Evolutionary conservation across 2,888 invertebrate genomes (phyloP).

Genomic region (Drosophila algonquin): DNA sequence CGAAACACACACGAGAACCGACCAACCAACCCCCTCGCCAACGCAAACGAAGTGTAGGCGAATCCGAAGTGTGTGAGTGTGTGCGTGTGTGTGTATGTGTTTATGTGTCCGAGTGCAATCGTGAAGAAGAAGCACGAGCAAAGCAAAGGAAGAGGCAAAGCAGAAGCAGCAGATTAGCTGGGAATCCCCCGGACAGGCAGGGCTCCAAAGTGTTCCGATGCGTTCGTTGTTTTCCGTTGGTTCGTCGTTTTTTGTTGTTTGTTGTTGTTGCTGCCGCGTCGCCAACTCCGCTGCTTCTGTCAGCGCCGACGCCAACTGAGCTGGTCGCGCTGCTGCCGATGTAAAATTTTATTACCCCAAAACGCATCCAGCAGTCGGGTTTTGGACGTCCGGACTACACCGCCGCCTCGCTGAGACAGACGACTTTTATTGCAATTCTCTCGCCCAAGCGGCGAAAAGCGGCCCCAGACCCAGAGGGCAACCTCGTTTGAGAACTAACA

Average conservation of each 20-base stretch:
- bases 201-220: slow-evolving; percentile 1
- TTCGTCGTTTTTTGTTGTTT: slow-evolving; percentile 14
- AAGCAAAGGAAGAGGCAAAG: background rate
- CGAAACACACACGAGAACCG: slow-evolving; percentile 15
- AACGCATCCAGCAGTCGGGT: slow-evolving; percentile 79
- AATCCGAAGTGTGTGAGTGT: no score
- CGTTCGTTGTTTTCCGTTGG: slow-evolving; percentile 1
- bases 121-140: background rate
- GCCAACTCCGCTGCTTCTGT: slow-evolving; percentile 8
- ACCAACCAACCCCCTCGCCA: background rate
- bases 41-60: slow-evolving; percentile 6
- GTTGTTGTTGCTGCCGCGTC: slow-evolving; percentile 40
- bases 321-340: slow-evolving; percentile 52
- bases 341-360: slow-evolving; percentile 81
- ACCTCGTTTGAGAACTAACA: background rate
- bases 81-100: background rate
- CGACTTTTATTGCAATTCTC: slow-evolving; percentile 59
- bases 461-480: slow-evolving; percentile 15
- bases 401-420: slow-evolving; percentile 67
- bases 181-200: background rate
- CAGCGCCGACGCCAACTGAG: slow-evolving; percentile 51
- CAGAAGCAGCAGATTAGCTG: background rate
- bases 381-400: slow-evolving; percentile 79
- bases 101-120: background rate
- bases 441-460: slow-evolving; percentile 28